These are phyloP conservation scores for Tachypleus tridentatus DNA, from an alignment of 1,140 invertebrate genomes.

Conservation along the genomic window DNA sequence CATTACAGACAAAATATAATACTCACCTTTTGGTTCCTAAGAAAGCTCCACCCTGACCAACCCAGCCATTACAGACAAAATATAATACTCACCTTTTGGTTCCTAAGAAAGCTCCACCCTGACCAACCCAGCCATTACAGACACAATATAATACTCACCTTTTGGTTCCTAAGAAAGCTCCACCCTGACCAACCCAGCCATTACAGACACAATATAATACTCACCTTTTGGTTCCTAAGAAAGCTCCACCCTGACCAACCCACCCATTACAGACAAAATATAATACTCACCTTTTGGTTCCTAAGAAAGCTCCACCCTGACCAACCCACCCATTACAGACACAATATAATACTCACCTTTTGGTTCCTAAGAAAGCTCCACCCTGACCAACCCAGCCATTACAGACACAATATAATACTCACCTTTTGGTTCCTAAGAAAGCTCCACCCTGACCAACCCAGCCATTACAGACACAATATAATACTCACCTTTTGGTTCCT, in stretches of 20 bases:
- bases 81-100: too few relatives aligned
- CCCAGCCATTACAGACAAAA: too few relatives aligned
- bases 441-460: conserved; percentile 95
- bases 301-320: conserved; percentile 87
- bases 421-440: conserved; percentile 90
- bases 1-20: too few relatives aligned
- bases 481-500: conserved; percentile 94
- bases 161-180: conserved; percentile 91
- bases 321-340: conserved; percentile 98
- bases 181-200: conserved; percentile 94
- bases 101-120: conserved; percentile 89
- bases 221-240: conserved; percentile 92
- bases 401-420: too few relatives aligned
- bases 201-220: too few relatives aligned
- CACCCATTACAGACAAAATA: too few relatives aligned
- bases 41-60: conserved; percentile 85
- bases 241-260: conserved; percentile 90
- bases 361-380: conserved; percentile 90
- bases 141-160: too few relatives aligned
- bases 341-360: too few relatives aligned
- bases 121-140: conserved; percentile 95
- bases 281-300: conserved; percentile 96
- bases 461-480: too few relatives aligned
- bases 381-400: conserved; percentile 95
- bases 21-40: conserved; percentile 94